Evolutionary conservation across 2,113 vertebrate species (phyloP).

Genomic region (Pandion haliaetus): DNA sequence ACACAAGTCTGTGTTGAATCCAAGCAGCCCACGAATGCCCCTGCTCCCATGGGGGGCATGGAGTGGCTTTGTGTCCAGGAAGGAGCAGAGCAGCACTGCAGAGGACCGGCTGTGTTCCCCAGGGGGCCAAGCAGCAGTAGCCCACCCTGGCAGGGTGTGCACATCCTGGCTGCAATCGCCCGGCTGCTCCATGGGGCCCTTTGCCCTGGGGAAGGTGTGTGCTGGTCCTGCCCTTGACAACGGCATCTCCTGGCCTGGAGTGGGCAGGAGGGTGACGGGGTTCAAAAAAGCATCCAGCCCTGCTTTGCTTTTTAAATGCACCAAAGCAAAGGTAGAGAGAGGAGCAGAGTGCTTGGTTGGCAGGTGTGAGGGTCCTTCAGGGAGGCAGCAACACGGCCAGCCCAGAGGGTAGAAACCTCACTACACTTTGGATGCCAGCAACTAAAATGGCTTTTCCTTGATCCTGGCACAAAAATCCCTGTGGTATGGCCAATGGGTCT

Average conservation of each 20-base stretch:
- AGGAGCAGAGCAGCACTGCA: not conserved
- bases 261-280: not conserved
- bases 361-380: not conserved
- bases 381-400: not conserved
- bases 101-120: accelerated
- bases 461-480: not conserved
- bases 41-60: not conserved
- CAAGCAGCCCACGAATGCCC: not conserved
- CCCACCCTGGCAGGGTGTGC: not conserved
- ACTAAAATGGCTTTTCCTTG: not conserved
- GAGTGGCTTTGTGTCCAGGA: not conserved
- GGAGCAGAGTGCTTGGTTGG: not conserved
- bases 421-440: not conserved
- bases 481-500: accelerated
- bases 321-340: not conserved
- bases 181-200: not conserved
- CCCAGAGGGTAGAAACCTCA: not conserved
- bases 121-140: accelerated
- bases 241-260: not conserved
- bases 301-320: not conserved
- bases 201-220: not conserved
- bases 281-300: not conserved
- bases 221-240: not conserved
- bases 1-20: not conserved
- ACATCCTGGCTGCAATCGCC: not conserved